These are phyloP conservation scores for Bucco capensis DNA, from an alignment of 2,113 vertebrate genomes.

Conservation along the genomic window DNA sequence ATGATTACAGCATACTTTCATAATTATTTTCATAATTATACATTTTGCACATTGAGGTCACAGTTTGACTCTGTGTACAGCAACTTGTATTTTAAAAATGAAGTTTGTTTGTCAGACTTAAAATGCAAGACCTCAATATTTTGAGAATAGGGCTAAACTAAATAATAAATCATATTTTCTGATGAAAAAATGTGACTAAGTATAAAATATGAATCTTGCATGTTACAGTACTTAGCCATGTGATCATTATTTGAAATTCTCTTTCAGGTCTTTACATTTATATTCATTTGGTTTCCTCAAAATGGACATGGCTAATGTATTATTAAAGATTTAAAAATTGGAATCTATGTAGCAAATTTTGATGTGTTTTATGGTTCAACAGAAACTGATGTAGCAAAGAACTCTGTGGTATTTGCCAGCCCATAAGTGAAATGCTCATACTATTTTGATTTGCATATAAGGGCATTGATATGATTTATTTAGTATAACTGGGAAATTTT, in stretches of 20 bases:
- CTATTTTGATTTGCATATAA: not conserved
- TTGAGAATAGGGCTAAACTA: not conserved
- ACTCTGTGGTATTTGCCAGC: not conserved
- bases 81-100: not conserved
- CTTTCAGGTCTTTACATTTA: constrained; percentile 22
- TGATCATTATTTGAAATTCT: constrained; percentile 20
- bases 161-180: constrained; percentile 16
- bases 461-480: not conserved
- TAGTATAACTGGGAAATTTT: not conserved
- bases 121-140: not conserved
- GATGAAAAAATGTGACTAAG: not conserved
- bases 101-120: not conserved
- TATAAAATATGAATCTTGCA: constrained; percentile 7
- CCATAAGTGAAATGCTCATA: not conserved
- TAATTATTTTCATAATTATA: not conserved
- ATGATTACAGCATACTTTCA: not conserved
- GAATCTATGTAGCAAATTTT: constrained; percentile 13
- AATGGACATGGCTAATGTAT: constrained; percentile 28
- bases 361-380: not conserved
- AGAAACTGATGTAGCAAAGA: constrained; percentile 18
- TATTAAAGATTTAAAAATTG: constrained; percentile 49
- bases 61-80: not conserved
- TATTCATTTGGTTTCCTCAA: constrained; percentile 22
- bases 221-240: not conserved
- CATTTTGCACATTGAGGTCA: not conserved